Base-by-base conservation (phyloP, 2,797 vertebrate species). In the Lates japonicus region DNA sequence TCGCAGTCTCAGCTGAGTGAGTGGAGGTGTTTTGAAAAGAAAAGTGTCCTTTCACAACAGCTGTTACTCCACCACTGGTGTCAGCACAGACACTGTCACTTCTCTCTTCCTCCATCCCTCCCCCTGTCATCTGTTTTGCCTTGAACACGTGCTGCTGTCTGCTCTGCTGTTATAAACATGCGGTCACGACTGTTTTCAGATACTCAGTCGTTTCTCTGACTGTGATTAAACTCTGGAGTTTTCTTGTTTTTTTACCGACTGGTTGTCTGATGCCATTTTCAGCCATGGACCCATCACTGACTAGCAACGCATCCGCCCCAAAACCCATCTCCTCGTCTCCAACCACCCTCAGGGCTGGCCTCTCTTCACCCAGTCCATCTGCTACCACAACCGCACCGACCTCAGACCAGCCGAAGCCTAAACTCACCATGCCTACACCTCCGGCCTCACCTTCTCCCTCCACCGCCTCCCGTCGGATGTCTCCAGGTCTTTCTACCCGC, bases 211-310 rank as follows among this genome's bases (percentile, higher is more conserved):
- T 74, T 6, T 33, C 5, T 14, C 2, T 25, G 44, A 48, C 59
- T 49, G 10, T 37, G 5, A 29, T 67, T 62, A 5, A 63, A 54
- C 4, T 5, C 0, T 19, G 8, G 33, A 49, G 19, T 55, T 76
- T 52, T 54, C 0, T 49, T 73, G 25, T 29, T 29, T 29, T 58
- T 41, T 63, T 29, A 39, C 49, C 64, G 3, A 55, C 76, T 64
- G 41, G 12, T 63, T 60, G 8, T 33, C 48, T 58, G 17, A 25
- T 85, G 14, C 33, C 1, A 20, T 54, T 93, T 92, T 54, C 75
- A 94, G 93, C 70, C 71, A 95, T 94, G 93, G 92, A 95, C 0
- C 86, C 88, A 35, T 87, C 85, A 0, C 55, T 77, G 17, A 70
- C 82, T 1, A 58, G 80, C 42, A 85, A 59, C 73, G 19, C 68